Conservation (phyloP, 2,888 invertebrate genomes). For the Trichogramma evanescens region DNA sequence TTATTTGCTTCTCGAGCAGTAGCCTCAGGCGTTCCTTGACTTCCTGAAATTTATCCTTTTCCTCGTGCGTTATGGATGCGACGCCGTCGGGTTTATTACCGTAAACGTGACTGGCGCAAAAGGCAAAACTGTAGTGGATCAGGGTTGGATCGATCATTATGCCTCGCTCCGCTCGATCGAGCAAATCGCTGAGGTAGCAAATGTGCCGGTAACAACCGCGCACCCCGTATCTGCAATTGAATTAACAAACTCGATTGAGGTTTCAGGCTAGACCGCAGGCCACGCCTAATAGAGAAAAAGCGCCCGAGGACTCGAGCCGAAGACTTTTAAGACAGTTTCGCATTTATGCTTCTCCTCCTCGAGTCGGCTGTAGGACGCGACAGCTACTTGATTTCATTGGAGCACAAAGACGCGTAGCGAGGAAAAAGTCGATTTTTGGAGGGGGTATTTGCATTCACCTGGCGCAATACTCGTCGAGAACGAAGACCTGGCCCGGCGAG, state of each 20-base stretch:
- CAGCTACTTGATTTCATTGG: neutral
- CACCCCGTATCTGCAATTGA: conserved; percentile 71
- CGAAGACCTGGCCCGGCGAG: conserved; percentile 98
- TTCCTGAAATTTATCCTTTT: conserved; percentile 95
- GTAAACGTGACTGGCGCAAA: conserved; percentile 98
- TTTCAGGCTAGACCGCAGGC: no score
- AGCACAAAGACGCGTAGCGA: neutral
- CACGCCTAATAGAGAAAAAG: no score
- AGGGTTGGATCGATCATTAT: conserved; percentile 96
- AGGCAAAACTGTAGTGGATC: conserved; percentile 98
- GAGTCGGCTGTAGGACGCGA: no score
- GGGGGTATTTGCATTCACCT: conserved; percentile 40
- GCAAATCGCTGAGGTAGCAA: conserved; percentile 88
- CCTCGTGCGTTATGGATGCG: conserved; percentile 96
- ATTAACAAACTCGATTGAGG: neutral
- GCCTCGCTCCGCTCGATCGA: conserved; percentile 90
- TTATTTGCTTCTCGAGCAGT: conserved; percentile 94
- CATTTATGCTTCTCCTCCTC: no score
- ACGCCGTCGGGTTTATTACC: conserved; percentile 99
- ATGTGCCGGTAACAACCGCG: conserved; percentile 95
- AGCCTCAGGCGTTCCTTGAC: conserved; percentile 91
- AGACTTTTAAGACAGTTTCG: no score
- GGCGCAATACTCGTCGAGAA: conserved; percentile 96
- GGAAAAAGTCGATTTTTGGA: neutral
- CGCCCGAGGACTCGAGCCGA: no score